phyloP scores from a whole-genome alignment of 2,113 vertebrate species.

The Notechis scutatus region DNA sequence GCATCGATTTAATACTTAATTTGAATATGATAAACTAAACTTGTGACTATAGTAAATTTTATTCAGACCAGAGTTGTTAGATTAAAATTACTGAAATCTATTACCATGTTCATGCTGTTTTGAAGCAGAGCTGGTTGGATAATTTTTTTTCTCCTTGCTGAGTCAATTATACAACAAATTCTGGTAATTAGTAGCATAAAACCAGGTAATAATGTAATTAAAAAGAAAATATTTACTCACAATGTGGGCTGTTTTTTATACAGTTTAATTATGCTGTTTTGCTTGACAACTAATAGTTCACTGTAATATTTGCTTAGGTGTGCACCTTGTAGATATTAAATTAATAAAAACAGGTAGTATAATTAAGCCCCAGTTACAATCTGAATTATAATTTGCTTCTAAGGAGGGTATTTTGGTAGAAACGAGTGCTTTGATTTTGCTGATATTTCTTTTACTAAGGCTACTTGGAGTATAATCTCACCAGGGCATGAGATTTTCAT shows the following conservation, averaged over 20 bases:
- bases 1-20: constrained; percentile 47
- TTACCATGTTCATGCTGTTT: constrained; percentile 63
- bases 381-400: constrained; percentile 63
- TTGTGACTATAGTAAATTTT: constrained; percentile 45
- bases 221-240: constrained; percentile 75
- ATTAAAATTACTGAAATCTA: constrained; percentile 59
- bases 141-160: constrained; percentile 62
- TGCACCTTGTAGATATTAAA: constrained; percentile 61
- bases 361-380: constrained; percentile 65
- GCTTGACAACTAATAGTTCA: constrained; percentile 59
- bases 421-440: constrained; percentile 37
- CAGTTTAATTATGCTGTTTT: constrained; percentile 70
- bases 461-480: neutral
- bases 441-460: neutral
- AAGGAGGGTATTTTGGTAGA: constrained; percentile 54
- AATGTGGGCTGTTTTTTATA: constrained; percentile 61
- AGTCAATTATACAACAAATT: constrained; percentile 77
- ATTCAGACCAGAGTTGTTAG: constrained; percentile 52
- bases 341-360: constrained; percentile 64
- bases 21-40: constrained; percentile 41
- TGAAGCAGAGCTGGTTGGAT: constrained; percentile 58
- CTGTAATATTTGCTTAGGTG: constrained; percentile 69
- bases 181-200: constrained; percentile 73
- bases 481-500: neutral
- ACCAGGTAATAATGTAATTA: constrained; percentile 78